Conservation (phyloP, 1,140 invertebrate genomes). For the Sarcophaga peregrina region DNA sequence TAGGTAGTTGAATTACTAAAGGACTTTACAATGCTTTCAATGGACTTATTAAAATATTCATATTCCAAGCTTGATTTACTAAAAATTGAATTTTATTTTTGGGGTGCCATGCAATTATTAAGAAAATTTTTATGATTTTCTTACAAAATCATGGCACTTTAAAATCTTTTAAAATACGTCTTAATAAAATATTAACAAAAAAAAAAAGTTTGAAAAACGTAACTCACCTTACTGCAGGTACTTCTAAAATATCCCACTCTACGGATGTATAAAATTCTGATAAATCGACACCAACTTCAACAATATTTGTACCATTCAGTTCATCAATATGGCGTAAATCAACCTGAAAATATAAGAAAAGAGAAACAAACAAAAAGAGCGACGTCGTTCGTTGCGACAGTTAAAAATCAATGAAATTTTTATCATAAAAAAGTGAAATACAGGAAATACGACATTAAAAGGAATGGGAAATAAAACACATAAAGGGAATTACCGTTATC, state of each 20-base stretch:
- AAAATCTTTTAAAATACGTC: too few relatives aligned
- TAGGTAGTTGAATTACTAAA: too few relatives aligned
- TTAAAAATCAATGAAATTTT: background rate
- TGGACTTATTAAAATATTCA: too few relatives aligned
- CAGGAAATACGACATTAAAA: background rate
- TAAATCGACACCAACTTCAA: slow-evolving; percentile 90
- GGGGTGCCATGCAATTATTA: too few relatives aligned
- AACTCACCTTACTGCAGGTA: slow-evolving; percentile 87
- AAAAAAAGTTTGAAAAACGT: background rate
- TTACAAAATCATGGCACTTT: too few relatives aligned
- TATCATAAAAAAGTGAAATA: background rate
- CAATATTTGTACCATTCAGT: slow-evolving; percentile 81
- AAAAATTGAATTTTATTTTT: too few relatives aligned
- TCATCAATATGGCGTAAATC: slow-evolving; percentile 90
- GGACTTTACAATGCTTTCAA: too few relatives aligned
- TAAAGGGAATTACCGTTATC: slow-evolving; percentile 4
- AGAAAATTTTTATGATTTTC: too few relatives aligned
- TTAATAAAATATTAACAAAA: background rate
- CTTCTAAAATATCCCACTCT: slow-evolving; percentile 98
- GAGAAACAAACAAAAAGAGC: slow-evolving; percentile 24
- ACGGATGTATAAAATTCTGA: slow-evolving; percentile 96
- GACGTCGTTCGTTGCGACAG: background rate
- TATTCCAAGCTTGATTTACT: too few relatives aligned
- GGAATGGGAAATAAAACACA: background rate
- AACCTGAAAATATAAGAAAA: slow-evolving; percentile 75